Percentiles rank a stretch among this genome's conserved stretches.
Conservation (phyloP, 2,113 vertebrate genomes). For the Neopipo cinnamomea region DNA sequence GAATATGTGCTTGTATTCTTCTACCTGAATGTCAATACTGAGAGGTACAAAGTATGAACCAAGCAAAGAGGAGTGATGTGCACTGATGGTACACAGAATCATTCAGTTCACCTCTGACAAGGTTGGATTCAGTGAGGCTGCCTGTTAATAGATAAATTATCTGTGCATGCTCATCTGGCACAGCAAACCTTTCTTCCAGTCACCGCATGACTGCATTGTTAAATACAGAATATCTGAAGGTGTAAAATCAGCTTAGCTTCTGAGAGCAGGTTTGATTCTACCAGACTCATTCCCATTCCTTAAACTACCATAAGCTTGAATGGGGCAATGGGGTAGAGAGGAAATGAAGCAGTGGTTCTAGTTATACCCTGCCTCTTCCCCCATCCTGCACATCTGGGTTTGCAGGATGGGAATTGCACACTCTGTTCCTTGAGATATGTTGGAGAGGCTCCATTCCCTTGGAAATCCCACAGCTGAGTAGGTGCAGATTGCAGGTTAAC, state of each 20-base stretch:
- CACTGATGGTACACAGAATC: neutral
- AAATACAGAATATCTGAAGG: neutral
- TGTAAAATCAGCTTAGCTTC: neutral
- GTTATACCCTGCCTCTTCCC: neutral
- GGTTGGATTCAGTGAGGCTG: neutral
- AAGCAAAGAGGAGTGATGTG: neutral
- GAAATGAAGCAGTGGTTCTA: neutral
- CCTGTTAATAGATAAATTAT: neutral
- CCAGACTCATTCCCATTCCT: neutral
- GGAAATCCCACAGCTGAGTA: neutral
- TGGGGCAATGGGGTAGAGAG: neutral
- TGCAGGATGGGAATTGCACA: neutral
- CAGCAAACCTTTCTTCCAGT: neutral
- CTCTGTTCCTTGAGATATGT: neutral
- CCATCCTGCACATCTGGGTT: rapidly evolving
- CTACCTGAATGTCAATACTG: neutral
- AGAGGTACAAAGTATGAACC: neutral
- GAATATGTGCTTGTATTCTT: neutral
- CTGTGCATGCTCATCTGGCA: neutral
- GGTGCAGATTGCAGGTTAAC: conserved; percentile 9
- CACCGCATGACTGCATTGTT: neutral
- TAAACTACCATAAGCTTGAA: neutral
- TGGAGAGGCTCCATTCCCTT: neutral
- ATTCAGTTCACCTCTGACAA: neutral
- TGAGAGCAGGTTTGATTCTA: neutral